A percentile compares a stretch with the other conserved stretches of the same genome.
Evolutionary conservation across 1,140 invertebrate genomes (phyloP).

Genomic region (Magallana ariakensis): DNA sequence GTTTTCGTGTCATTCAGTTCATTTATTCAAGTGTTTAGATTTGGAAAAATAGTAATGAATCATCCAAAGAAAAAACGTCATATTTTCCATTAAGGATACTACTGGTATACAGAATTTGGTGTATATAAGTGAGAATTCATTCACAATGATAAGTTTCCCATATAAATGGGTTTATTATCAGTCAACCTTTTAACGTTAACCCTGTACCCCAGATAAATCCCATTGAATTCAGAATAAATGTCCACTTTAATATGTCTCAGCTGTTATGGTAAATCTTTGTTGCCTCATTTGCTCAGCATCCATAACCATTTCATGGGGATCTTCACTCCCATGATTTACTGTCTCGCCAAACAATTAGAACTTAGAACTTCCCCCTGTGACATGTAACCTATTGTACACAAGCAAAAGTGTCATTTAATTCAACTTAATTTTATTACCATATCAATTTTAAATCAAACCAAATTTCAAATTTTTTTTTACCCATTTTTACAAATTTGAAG

Average conservation of each 20-base stretch:
- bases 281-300: not conserved
- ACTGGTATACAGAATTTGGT: no score
- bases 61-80: no score
- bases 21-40: no score
- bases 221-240: not conserved
- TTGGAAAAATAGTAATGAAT: no score
- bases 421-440: not conserved
- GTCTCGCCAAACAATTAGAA: not conserved
- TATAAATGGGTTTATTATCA: not conserved
- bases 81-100: no score
- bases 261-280: not conserved
- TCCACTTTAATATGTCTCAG: not conserved
- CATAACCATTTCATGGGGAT: not conserved
- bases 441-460: no score
- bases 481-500: no score
- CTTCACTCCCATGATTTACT: not conserved
- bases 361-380: not conserved
- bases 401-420: slow-evolving; percentile 19
- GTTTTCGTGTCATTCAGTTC: no score
- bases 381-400: not conserved
- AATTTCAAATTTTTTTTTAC: no score
- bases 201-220: not conserved
- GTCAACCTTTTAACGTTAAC: not conserved
- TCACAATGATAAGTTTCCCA: not conserved
- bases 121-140: no score